A percentile compares a stretch with the other conserved stretches of the same genome.
These are phyloP conservation scores for Bombus sibiricus DNA, from an alignment of 1,140 invertebrate species.

Conservation along the genomic window DNA sequence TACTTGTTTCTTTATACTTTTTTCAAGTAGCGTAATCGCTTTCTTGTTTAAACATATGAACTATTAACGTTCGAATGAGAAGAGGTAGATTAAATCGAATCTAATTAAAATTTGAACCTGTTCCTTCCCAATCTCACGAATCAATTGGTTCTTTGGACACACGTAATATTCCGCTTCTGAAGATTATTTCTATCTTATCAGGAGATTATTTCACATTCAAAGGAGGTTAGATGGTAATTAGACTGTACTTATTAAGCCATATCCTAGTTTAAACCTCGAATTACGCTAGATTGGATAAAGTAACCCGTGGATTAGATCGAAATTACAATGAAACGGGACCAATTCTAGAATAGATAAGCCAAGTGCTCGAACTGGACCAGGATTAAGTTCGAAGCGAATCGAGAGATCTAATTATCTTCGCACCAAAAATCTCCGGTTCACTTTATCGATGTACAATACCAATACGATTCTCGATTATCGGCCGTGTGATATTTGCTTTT, in stretches of 20 bases:
- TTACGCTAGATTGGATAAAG: not conserved
- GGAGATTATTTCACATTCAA: not conserved
- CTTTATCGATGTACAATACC: not conserved
- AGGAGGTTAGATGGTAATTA: not conserved
- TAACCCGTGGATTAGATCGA: no score
- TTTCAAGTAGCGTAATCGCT: not conserved
- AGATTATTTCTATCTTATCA: not conserved
- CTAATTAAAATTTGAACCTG: not conserved
- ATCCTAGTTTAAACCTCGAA: no score
- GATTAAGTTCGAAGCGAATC: not conserved
- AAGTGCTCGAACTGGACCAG: not conserved
- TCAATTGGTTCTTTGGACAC: not conserved
- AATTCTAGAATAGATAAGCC: not conserved
- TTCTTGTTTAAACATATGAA: not conserved
- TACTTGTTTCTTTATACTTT: not conserved
- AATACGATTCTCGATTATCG: no score
- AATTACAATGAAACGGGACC: not conserved
- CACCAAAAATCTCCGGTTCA: not conserved
- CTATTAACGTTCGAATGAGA: not conserved
- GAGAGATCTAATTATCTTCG: not conserved
- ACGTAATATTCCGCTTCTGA: not conserved
- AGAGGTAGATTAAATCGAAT: not conserved
- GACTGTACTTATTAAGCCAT: not conserved
- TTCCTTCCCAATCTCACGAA: not conserved
- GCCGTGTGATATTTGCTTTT: not conserved